These are phyloP conservation scores for Galago senegalensis DNA, from an alignment of 2,797 vertebrate genomes.

Conservation along the genomic window DNA sequence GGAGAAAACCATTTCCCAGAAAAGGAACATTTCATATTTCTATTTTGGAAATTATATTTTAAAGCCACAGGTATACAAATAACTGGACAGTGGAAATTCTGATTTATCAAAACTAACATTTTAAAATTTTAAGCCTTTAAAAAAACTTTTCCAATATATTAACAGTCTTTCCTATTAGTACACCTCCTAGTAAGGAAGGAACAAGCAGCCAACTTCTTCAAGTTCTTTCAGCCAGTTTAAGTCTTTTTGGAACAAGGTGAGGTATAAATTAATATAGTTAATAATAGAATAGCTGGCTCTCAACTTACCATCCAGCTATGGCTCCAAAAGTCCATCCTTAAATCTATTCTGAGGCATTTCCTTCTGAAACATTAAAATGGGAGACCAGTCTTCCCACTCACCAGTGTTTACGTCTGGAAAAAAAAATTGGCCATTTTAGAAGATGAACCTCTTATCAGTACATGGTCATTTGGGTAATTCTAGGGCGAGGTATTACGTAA, in stretches of 20 bases:
- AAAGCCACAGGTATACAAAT: neutral
- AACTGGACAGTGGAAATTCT: neutral
- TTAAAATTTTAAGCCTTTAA: neutral
- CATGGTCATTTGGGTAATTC: neutral
- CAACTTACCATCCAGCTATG: slow-evolving; percentile 30
- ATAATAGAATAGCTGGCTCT: slow-evolving; percentile 5
- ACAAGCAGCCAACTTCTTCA: neutral
- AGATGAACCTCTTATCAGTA: neutral
- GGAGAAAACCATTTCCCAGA: neutral
- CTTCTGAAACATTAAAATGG: neutral
- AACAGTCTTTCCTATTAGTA: neutral
- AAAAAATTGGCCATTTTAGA: neutral
- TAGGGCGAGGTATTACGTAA: neutral
- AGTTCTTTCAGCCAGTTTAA: neutral
- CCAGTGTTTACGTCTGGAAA: neutral
- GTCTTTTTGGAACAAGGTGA: neutral
- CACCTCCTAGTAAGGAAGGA: neutral
- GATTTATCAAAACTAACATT: neutral
- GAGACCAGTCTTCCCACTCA: neutral
- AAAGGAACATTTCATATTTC: neutral
- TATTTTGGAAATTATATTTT: slow-evolving; percentile 16
- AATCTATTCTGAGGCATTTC: neutral
- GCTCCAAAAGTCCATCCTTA: neutral
- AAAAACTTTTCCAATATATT: neutral
- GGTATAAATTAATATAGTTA: neutral